Percentiles rank a stretch among this genome's conserved stretches.
phyloP scores from a whole-genome alignment of 2,888 invertebrate species.

The Chloroclysta siterata region DNA sequence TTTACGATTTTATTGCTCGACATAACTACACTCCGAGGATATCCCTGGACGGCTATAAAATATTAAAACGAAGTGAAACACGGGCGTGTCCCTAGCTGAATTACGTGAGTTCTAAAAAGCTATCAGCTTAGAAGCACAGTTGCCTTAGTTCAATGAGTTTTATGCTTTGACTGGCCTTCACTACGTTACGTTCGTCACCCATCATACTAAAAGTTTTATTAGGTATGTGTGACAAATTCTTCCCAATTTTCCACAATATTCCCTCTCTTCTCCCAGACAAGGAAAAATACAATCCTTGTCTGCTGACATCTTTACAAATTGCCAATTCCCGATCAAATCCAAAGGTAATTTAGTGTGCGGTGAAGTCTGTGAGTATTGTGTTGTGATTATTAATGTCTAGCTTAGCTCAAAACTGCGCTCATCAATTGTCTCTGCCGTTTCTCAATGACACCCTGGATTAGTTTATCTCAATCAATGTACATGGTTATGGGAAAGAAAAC shows the following conservation, averaged over 20 bases:
- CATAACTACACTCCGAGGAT: constrained; percentile 36
- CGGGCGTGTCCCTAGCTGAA: constrained; percentile 29
- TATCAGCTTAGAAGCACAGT: constrained; percentile 3
- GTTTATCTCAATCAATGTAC: constrained; percentile 13
- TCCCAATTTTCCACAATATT: background rate
- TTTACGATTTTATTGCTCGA: constrained; percentile 31
- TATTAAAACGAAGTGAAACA: constrained; percentile 53
- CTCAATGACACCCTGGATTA: background rate
- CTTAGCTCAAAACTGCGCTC: background rate
- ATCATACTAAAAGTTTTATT: background rate
- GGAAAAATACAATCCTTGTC: background rate
- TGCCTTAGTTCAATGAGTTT: background rate
- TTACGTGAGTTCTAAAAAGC: constrained; percentile 32
- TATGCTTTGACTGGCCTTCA: background rate
- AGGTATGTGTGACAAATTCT: background rate
- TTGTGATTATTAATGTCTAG: background rate
- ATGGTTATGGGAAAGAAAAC: constrained; percentile 20
- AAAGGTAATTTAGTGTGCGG: background rate
- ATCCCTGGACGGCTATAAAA: constrained; percentile 39
- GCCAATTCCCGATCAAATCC: background rate
- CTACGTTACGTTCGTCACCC: background rate
- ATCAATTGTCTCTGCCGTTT: background rate
- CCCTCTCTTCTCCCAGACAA: background rate
- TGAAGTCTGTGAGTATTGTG: background rate
- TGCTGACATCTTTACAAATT: background rate